Evolutionary conservation across 2,113 vertebrate genomes (phyloP).

Genomic region (Taxidea taxus): DNA sequence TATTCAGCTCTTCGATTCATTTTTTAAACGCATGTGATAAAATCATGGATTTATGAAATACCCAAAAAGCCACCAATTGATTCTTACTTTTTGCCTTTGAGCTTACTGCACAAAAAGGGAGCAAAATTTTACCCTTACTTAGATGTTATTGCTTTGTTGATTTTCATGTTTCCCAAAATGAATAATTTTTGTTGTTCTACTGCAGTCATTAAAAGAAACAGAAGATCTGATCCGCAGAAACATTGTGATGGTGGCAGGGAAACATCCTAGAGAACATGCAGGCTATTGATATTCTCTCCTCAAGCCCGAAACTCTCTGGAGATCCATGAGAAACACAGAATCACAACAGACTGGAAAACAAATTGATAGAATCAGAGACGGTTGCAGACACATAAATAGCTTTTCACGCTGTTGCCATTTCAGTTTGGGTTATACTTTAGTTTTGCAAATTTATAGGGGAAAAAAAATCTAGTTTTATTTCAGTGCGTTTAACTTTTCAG

Average conservation of each 20-base stretch:
- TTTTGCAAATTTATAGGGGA: slow-evolving; percentile 79
- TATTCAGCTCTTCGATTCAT: neutral
- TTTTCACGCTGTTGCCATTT: slow-evolving; percentile 72
- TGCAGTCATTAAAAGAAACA: slow-evolving; percentile 78
- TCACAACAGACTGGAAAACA: slow-evolving; percentile 82
- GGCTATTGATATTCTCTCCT: slow-evolving; percentile 85
- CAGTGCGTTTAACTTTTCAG: slow-evolving; percentile 54
- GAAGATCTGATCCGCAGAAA: slow-evolving; percentile 76
- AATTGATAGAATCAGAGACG: slow-evolving; percentile 84
- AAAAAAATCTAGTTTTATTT: slow-evolving; percentile 63
- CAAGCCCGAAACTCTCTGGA: slow-evolving; percentile 81
- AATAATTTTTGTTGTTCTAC: slow-evolving; percentile 69
- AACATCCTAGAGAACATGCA: slow-evolving; percentile 80
- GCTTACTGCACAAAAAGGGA: slow-evolving; percentile 30
- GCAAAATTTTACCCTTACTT: slow-evolving; percentile 39
- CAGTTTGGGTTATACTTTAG: slow-evolving; percentile 75
- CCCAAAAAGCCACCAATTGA: slow-evolving; percentile 46
- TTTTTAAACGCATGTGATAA: slow-evolving; percentile 21
- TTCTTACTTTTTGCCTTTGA: slow-evolving; percentile 53
- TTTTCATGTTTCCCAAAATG: slow-evolving; percentile 64
- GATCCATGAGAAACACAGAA: slow-evolving; percentile 82
- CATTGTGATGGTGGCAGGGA: slow-evolving; percentile 66
- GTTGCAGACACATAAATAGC: slow-evolving; percentile 80
- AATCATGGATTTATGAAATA: slow-evolving; percentile 62
- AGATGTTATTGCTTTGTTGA: slow-evolving; percentile 58